Evolutionary conservation across 23 tunicate species (phyloP).

Genomic region (Halocynthia roretzi): DNA sequence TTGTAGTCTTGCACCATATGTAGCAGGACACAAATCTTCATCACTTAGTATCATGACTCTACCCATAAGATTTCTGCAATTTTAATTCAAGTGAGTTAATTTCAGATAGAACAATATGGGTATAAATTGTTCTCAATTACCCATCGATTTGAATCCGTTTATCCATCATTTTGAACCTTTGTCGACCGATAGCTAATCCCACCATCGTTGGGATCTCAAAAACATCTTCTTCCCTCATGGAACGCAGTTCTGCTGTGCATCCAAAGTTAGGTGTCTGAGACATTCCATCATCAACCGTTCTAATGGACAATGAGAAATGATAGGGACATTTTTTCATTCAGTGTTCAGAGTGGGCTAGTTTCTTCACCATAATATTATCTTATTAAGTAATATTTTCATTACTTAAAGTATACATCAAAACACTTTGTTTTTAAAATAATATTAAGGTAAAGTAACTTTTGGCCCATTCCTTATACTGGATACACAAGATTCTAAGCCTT

Average conservation of each 20-base stretch:
- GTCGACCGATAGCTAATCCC: slow-evolving; percentile 64
- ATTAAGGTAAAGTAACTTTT: background rate
- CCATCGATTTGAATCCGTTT: slow-evolving; percentile 57
- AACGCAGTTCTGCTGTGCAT: slow-evolving; percentile 88
- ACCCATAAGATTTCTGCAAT: slow-evolving; percentile 31
- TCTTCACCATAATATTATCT: background rate
- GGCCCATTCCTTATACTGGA: background rate
- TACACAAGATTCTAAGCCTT: background rate
- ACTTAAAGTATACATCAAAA: background rate
- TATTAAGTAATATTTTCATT: background rate
- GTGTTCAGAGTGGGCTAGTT: no score
- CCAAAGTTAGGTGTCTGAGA: slow-evolving; percentile 30
- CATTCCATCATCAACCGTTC: background rate
- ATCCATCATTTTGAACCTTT: slow-evolving; percentile 61
- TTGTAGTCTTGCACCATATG: slow-evolving; percentile 16
- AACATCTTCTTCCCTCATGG: slow-evolving; percentile 40
- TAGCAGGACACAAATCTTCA: slow-evolving; percentile 15
- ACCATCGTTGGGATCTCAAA: slow-evolving; percentile 26
- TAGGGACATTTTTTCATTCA: background rate
- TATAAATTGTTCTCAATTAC: slow-evolving; percentile 19
- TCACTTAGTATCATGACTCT: slow-evolving; percentile 36
- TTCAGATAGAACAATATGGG: background rate
- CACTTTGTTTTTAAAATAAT: background rate
- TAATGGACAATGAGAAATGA: background rate
- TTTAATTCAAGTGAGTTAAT: background rate